Base-by-base conservation (phyloP, 2,888 invertebrate species). In the Xestia sexstrigata region DNA sequence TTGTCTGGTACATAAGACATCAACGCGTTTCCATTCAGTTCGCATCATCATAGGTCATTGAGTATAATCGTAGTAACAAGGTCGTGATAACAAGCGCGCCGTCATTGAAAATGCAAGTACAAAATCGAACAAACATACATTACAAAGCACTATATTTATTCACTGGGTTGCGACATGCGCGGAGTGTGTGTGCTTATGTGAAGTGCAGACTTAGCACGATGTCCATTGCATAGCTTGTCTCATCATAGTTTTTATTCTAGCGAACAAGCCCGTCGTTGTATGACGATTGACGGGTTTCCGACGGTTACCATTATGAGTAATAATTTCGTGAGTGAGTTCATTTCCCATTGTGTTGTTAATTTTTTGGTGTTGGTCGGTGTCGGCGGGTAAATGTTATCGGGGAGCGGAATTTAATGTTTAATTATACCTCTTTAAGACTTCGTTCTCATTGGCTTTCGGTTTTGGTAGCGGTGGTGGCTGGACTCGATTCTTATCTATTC, bases 271-370 rank as follows among this genome's bases (percentile, higher is more conserved):
- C 90, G 88, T 93, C 92, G 92, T 92, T 93, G 91, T 94, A 91
- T 91, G 87, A 90, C 89, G 88, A 86, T 91, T 87, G 91, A 90
- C 89, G 90, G 86, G 85, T 88, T 91, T 86, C 89, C 93, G 90
- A 75, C 85, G 88, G 78, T 86, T 78, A 76, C 90, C 88, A 88
- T 86, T 89, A 90, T 90, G 94, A 88, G 81, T 95, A 94, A 93
- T 91, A 90, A 92, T 89, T 90, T 89, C 87, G 90, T 88, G 93
- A 95, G 96, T 96, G 96, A 96, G 95, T 96, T 94, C 95, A 95
- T 93, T 93, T 92, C 91, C 92, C 95, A 95, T 95, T 94, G 94
- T 94, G 95, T 94, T 95, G 91, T 91, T 95, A 95, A 95, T 95
- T 92, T n/a, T 83, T 91, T 89, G 96, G 96, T 95, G 95, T 89